Evolutionary conservation across 2,888 invertebrate genomes (phyloP).

Genomic region (Nycteola revayana): DNA sequence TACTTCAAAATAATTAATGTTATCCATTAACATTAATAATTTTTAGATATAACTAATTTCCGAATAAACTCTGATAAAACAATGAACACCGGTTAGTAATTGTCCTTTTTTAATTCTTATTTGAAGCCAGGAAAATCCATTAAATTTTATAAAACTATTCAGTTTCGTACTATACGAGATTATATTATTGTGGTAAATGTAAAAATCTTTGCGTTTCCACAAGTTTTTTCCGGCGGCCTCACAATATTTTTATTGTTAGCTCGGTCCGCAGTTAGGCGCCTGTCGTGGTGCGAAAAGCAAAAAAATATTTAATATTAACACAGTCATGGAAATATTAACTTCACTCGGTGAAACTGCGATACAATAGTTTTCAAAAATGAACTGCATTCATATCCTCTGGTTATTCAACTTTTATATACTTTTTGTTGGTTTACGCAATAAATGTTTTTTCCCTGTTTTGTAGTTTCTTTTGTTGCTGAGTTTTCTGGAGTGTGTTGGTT

Average conservation of each 20-base stretch:
- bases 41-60: no score
- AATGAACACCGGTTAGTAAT: no score
- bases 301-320: constrained; percentile 8
- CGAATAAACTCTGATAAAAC: no score
- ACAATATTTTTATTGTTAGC: constrained; percentile 11
- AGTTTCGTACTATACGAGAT: no score
- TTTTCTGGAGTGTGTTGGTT: no score
- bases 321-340: constrained; percentile 8
- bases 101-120: no score
- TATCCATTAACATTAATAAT: no score
- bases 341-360: background rate
- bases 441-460: no score
- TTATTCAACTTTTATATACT: background rate
- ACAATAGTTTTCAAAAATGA: background rate
- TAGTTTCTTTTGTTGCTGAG: no score
- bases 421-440: background rate
- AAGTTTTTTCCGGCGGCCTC: constrained; percentile 8
- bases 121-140: no score
- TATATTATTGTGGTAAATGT: background rate
- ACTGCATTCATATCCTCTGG: background rate
- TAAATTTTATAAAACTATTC: no score
- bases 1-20: no score
- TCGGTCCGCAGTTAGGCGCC: constrained; percentile 3
- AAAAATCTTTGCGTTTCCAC: constrained; percentile 6
- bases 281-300: constrained; percentile 3